Evolutionary conservation across 2,113 vertebrate species (phyloP).

Genomic region (Phylloscopus trochilus): DNA sequence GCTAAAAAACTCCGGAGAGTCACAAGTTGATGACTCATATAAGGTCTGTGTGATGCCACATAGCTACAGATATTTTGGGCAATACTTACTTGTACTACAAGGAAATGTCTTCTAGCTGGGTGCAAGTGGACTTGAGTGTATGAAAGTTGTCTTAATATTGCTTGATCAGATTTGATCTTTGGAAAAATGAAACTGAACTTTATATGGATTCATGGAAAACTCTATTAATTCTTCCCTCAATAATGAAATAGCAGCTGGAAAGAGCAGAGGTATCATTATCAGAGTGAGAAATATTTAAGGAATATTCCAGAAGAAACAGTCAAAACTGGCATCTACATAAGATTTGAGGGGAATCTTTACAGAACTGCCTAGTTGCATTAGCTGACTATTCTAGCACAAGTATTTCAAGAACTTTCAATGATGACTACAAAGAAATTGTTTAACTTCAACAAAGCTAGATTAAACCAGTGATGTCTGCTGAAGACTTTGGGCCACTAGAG

Average conservation of each 20-base stretch:
- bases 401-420: background rate
- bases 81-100: background rate
- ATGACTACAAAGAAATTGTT: background rate
- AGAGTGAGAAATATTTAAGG: background rate
- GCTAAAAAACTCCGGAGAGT: background rate
- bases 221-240: background rate
- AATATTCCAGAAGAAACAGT: background rate
- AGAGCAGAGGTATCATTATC: background rate
- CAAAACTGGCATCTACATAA: background rate
- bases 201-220: background rate
- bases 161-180: background rate
- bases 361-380: background rate
- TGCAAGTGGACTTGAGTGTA: background rate
- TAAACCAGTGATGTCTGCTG: background rate
- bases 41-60: background rate
- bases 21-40: conserved; percentile 38
- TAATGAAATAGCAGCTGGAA: background rate
- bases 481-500: background rate
- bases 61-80: background rate
- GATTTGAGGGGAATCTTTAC: background rate
- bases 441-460: background rate
- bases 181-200: background rate
- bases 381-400: background rate
- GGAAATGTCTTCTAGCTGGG: background rate
- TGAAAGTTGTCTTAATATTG: background rate